These are phyloP conservation scores for Therioaphis trifolii DNA, from an alignment of 2,888 invertebrate genomes.

Conservation along the genomic window DNA sequence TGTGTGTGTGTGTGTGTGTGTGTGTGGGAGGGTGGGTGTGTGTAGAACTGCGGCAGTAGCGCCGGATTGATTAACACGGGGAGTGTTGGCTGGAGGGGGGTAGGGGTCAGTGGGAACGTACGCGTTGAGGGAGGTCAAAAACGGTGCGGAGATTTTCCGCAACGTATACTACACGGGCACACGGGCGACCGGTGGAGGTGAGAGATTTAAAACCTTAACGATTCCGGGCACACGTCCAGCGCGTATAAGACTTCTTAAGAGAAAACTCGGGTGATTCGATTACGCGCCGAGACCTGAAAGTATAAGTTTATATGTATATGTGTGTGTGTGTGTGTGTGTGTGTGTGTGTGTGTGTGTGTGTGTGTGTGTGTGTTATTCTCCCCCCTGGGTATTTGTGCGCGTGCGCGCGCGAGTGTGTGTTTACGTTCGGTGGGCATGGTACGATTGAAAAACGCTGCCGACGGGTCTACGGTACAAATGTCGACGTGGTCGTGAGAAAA, in stretches of 20 bases:
- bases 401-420: neutral
- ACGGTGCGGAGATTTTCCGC: conserved; percentile 39
- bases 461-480: neutral
- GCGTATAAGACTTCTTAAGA: neutral
- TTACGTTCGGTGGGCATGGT: too few species aligned
- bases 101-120: neutral
- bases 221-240: conserved; percentile 60
- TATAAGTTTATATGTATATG: neutral
- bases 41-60: neutral
- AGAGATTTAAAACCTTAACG: conserved; percentile 57
- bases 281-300: neutral
- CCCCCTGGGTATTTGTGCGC: too few species aligned
- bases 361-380: too few species aligned
- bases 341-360: neutral
- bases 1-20: too few species aligned
- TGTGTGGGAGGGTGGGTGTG: neutral
- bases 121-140: neutral
- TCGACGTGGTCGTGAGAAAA: conserved; percentile 21
- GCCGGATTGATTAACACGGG: conserved; percentile 47
- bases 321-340: neutral
- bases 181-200: neutral
- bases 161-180: neutral
- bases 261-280: conserved; percentile 54
- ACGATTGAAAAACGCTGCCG: conserved; percentile 28
- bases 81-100: neutral